These are phyloP conservation scores for Frankliniella intonsa DNA, from an alignment of 2,888 invertebrate genomes.

Conservation along the genomic window DNA sequence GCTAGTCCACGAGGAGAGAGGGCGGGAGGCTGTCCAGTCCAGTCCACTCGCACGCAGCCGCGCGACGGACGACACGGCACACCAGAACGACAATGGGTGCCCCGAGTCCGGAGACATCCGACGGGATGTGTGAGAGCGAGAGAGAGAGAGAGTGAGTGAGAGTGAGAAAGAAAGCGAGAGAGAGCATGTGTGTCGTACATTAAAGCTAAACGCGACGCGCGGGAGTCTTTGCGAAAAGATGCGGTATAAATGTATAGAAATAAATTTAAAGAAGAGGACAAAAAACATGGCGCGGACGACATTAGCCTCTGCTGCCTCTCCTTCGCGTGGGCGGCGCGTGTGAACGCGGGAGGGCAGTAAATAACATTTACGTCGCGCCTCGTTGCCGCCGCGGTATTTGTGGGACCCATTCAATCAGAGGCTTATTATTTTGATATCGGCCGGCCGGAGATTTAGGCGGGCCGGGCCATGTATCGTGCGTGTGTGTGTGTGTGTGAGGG, in stretches of 20 bases:
- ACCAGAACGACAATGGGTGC: not conserved
- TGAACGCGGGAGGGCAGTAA: not conserved
- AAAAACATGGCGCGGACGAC: not conserved
- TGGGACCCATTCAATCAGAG: not conserved
- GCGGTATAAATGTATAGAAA: not conserved
- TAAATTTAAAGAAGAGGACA: too few relatives aligned
- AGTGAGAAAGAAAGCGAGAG: too few relatives aligned
- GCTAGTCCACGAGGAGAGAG: not conserved
- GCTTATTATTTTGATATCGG: not conserved
- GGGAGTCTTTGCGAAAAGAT: not conserved
- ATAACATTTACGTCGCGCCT: conserved; percentile 10
- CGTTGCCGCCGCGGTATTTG: conserved; percentile 13
- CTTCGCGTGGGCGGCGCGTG: not conserved
- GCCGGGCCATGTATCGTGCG: too few relatives aligned
- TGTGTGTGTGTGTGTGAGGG: too few relatives aligned
- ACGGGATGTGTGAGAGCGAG: too few relatives aligned
- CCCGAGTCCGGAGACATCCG: not conserved
- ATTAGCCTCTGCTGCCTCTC: not conserved
- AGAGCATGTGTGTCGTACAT: not conserved
- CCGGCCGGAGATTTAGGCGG: too few relatives aligned
- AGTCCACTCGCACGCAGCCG: not conserved
- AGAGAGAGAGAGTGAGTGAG: too few relatives aligned
- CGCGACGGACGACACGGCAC: not conserved
- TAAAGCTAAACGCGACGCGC: not conserved
- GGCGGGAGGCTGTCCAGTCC: not conserved